Base-by-base conservation (phyloP, 1,140 invertebrate genomes). In the Triops longicaudatus region DNA sequence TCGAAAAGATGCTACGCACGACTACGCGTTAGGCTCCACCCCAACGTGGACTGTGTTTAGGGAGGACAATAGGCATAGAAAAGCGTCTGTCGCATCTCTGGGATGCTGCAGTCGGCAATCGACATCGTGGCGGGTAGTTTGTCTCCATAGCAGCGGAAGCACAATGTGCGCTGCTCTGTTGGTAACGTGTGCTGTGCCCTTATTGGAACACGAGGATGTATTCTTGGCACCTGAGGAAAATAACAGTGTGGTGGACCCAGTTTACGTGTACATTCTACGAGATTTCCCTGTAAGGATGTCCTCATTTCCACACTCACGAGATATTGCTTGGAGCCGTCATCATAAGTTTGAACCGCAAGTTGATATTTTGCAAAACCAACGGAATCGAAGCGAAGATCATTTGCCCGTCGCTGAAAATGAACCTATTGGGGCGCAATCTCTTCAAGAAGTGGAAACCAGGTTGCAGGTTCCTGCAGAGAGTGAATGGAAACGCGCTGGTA, bases 41-140 rank as follows among this genome's bases (percentile, higher is more conserved):
- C 50, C 50, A n/a, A 37, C 50, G 10, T 22, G 14, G 50, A 63
- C 50, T 63, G 17, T 5, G 50, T 17, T 63, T 5, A 3, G 17
- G 31, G 50, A 63, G 50, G 17, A 63, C 50, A 63, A 63, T 63
- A 63, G 50, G 50, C 50, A 63, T 63, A 63, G 50, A 63, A 63
- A 63, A 63, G 50, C 50, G 50, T 63, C 50, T 63, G 50, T 63
- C 50, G 50, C 50, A 63, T 63, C 50, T 22, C 50, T 63, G 14
- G 50, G 50, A 63, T 63, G 50, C 50, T 63, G 50, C 50, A 63
- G 50, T 63, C 50, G 50, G 22, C 50, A 63, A 14, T 63, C 50
- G 22, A 22, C 31, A 7, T 37, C 7, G 31, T 37, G 31, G 31
- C 31, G 2, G 31, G 31, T 37, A 63, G 50, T 63, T 22, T 9